A percentile compares a stretch with the other conserved stretches of the same genome.
Evolutionary conservation across 2,113 vertebrate genomes (phyloP).

Genomic region (Hystrix brachyura): DNA sequence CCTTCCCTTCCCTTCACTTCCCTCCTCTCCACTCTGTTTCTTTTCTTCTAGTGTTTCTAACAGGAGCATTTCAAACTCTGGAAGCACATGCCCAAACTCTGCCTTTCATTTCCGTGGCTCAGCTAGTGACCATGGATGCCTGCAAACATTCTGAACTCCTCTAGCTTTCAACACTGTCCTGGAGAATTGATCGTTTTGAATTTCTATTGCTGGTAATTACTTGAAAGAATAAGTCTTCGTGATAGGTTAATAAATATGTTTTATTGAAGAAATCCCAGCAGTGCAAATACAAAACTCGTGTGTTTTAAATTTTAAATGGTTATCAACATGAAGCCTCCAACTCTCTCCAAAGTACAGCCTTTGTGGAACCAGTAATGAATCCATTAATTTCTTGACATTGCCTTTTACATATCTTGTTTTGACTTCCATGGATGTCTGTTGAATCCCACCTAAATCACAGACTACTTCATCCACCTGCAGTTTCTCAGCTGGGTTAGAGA

Average conservation of each 20-base stretch:
- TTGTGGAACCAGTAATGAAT: constrained; percentile 68
- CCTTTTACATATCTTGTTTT: constrained; percentile 54
- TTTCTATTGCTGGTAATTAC: constrained; percentile 79
- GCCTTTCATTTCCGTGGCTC: background rate
- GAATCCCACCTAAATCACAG: constrained; percentile 62
- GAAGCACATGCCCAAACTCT: background rate
- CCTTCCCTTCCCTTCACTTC: background rate
- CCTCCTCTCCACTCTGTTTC: background rate
- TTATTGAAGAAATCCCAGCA: constrained; percentile 77
- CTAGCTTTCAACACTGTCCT: constrained; percentile 44
- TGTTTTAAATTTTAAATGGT: constrained; percentile 79
- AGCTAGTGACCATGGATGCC: constrained; percentile 16
- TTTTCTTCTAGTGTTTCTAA: background rate
- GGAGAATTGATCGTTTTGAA: constrained; percentile 72
- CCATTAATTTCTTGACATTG: constrained; percentile 69
- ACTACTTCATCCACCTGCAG: background rate
- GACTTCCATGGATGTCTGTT: background rate
- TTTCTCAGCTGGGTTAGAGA: background rate
- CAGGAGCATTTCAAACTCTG: background rate
- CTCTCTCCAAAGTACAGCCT: constrained; percentile 53
- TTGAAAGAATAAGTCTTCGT: constrained; percentile 75
- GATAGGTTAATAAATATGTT: constrained; percentile 81
- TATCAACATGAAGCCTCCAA: constrained; percentile 61
- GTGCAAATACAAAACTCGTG: constrained; percentile 69
- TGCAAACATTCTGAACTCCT: background rate